Evolutionary conservation across 2,797 vertebrate genomes (phyloP).

Genomic region (Sebastolobus alascanus): DNA sequence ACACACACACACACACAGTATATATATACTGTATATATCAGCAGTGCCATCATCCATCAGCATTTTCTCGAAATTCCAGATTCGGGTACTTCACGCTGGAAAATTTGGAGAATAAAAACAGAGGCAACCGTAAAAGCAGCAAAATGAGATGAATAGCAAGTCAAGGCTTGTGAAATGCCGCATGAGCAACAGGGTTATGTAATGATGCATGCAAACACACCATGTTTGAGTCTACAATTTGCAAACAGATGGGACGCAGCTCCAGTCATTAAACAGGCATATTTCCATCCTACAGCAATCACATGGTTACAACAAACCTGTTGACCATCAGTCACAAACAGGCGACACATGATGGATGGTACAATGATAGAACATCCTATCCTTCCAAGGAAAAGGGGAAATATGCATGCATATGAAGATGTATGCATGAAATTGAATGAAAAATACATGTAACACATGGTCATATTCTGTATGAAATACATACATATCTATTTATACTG

Average conservation of each 20-base stretch:
- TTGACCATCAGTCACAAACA: conserved; percentile 37
- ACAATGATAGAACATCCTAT: not conserved
- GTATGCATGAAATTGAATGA: not conserved
- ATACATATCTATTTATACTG: not conserved
- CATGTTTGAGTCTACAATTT: conserved; percentile 36
- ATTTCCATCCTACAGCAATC: conserved; percentile 28
- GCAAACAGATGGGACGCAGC: conserved; percentile 57
- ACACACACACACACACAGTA: not conserved
- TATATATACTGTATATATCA: conserved; percentile 1
- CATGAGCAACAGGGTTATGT: conserved; percentile 51
- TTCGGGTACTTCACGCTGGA: not conserved
- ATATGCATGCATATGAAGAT: not conserved
- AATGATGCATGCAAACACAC: conserved; percentile 46
- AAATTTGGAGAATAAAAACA: conserved; percentile 19
- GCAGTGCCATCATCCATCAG: conserved; percentile 34
- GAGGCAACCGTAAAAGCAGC: conserved; percentile 23
- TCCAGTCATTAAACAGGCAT: conserved; percentile 43
- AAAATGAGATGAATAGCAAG: conserved; percentile 28
- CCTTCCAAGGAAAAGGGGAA: not conserved
- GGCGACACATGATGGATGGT: no score
- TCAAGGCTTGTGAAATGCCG: conserved; percentile 28
- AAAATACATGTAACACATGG: not conserved
- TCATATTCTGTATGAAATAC: not conserved
- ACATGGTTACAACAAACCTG: conserved; percentile 39
- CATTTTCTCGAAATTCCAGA: conserved; percentile 31